These are phyloP conservation scores for Bufotes viridis DNA, from an alignment of 2,797 vertebrate species.

Conservation along the genomic window DNA sequence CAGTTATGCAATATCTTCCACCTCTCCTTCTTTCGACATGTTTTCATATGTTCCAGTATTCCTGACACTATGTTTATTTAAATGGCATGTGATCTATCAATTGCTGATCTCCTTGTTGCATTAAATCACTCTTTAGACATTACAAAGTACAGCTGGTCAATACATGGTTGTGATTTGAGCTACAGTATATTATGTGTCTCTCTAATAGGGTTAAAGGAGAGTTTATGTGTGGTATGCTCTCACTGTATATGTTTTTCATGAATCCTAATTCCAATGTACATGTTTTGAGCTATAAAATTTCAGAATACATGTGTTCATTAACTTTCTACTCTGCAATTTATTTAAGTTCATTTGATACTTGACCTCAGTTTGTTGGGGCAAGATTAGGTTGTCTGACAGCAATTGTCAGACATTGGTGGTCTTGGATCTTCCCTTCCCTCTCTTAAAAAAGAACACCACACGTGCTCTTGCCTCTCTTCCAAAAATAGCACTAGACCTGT, in stretches of 20 bases:
- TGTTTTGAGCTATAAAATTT: too few species aligned
- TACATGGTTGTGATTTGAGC: slow-evolving; percentile 47
- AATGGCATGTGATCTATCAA: slow-evolving; percentile 44
- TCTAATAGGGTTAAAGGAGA: slow-evolving; percentile 17
- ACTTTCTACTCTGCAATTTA: too few species aligned
- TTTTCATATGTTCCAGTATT: slow-evolving; percentile 13
- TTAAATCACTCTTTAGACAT: slow-evolving; percentile 47
- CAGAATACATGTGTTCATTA: neutral
- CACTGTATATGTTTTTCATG: neutral
- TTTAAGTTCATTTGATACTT: too few species aligned
- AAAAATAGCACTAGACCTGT: too few species aligned
- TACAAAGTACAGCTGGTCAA: slow-evolving; percentile 49
- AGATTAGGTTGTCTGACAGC: too few species aligned
- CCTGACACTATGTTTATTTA: slow-evolving; percentile 33
- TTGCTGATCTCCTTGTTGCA: slow-evolving; percentile 30
- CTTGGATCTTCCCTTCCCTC: too few species aligned
- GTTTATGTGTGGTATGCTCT: neutral
- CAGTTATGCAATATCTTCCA: slow-evolving; percentile 26
- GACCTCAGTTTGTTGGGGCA: too few species aligned
- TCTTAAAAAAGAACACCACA: too few species aligned
- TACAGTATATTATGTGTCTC: neutral
- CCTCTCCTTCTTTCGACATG: neutral
- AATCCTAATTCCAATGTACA: neutral
- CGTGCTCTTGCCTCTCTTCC: too few species aligned
- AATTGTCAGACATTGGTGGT: too few species aligned